phyloP scores from a whole-genome alignment of 2,113 vertebrate genomes.

The Pseudonaja textilis region DNA sequence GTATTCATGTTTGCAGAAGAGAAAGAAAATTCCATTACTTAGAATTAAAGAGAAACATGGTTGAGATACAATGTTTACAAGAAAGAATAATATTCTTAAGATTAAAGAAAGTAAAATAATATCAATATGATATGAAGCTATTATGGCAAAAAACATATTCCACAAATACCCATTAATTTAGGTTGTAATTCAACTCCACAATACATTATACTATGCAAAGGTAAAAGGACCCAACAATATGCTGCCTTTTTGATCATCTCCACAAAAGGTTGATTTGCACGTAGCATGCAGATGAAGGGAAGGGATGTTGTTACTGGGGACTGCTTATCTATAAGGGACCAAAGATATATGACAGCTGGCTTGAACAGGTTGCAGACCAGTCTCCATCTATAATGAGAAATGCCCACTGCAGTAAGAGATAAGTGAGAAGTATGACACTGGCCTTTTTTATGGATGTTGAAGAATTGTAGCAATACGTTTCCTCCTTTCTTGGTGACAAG shows the following conservation, averaged over 20 bases:
- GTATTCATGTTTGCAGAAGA: not conserved
- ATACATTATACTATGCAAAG: not conserved
- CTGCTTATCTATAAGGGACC: conserved; percentile 2
- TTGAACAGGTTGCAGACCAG: conserved; percentile 2
- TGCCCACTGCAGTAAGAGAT: not conserved
- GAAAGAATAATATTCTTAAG: not conserved
- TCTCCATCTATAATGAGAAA: conserved; percentile 28
- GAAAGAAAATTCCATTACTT: not conserved
- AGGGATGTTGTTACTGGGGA: not conserved
- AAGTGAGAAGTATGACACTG: conserved; percentile 10
- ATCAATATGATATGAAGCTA: not conserved
- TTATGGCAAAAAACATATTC: not conserved
- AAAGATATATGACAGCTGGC: conserved; percentile 3
- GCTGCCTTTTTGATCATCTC: not conserved
- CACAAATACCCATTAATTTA: not conserved
- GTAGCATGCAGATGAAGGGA: accelerated
- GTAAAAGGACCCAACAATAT: not conserved
- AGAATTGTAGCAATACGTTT: conserved; percentile 45
- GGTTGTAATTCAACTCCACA: not conserved
- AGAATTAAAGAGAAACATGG: not conserved
- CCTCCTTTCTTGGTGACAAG: conserved; percentile 2
- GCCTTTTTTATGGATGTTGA: conserved; percentile 13
- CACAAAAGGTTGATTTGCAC: not conserved
- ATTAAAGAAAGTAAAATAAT: not conserved
- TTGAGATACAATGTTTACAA: not conserved